phyloP scores from a whole-genome alignment of 2,888 invertebrate genomes.

The Ectobius pallidus region DNA sequence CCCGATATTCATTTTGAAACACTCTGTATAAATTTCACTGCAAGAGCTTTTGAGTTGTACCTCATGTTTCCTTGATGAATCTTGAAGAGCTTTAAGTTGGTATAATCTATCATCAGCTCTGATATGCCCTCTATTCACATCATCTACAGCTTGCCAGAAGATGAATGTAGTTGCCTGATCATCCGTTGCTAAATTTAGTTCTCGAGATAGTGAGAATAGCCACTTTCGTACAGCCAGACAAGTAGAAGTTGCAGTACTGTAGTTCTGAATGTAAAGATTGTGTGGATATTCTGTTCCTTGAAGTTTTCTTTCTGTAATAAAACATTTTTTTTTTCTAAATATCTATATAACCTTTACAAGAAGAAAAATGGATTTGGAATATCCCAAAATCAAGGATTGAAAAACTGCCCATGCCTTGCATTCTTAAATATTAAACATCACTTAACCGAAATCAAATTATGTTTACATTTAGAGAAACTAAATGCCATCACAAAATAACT shows the following conservation, averaged over 20 bases:
- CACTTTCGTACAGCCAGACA: conserved; percentile 89
- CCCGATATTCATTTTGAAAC: too few relatives aligned
- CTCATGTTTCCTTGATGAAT: conserved; percentile 83
- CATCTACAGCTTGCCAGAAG: conserved; percentile 94
- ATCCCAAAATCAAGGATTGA: too few relatives aligned
- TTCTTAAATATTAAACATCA: too few relatives aligned
- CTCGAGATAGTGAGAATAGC: conserved; percentile 78
- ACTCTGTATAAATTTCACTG: too few relatives aligned
- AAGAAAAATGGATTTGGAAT: too few relatives aligned
- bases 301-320: conserved; percentile 84
- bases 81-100: conserved; percentile 94
- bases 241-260: conserved; percentile 95
- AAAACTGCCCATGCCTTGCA: too few relatives aligned
- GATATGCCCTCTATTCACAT: conserved; percentile 92
- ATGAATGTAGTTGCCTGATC: conserved; percentile 81
- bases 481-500: too few relatives aligned
- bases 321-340: too few relatives aligned
- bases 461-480: too few relatives aligned
- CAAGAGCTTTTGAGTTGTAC: too few relatives aligned
- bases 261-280: conserved; percentile 98
- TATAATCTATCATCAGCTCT: conserved; percentile 90
- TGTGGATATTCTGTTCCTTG: conserved; percentile 95
- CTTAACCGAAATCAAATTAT: too few relatives aligned
- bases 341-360: too few relatives aligned
- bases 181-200: conserved; percentile 68